Evolutionary conservation across 2,888 invertebrate genomes (phyloP), one percentile per base, ranked within the genome.

Genomic region (Amblyjoppa proteus): DNA sequence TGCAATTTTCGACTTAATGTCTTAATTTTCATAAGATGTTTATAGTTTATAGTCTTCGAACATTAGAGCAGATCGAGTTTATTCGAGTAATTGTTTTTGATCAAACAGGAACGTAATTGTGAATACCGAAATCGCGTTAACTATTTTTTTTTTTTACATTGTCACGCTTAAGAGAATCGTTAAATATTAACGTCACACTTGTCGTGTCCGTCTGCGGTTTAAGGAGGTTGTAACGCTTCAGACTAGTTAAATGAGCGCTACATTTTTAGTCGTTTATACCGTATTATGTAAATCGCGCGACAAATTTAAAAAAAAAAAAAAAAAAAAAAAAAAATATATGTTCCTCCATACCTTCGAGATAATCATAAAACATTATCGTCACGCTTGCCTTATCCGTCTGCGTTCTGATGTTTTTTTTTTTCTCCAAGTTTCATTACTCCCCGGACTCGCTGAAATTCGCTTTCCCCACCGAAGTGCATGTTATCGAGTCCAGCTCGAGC

Each of bases 281-380:
- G 58, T 58, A 61, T 61, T 61, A 28, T 31, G 61, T 13, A 61
- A 61, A 31, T 9, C 11, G 16, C n/a, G 38, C 25, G 20, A 53
- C 49, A 71, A 75, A 64, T n/a, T n/a, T 51, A 61, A 81, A 61
- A 68, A 68, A 49, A 34, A n/a, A n/a, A n/a, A n/a, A n/a, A n/a
- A n/a, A n/a, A n/a, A n/a, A n/a, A n/a, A n/a, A n/a, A n/a, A n/a
- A n/a, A n/a, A n/a, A n/a, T n/a, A n/a, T n/a, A 34, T 34, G 6
- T 34, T 34, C 3, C 41, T 11, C 2, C 41, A 7, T 6, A 34
- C 34, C 34, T 11, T 41, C 0, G 2, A 11, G 9, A 41, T 41
- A 16, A 45, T 45, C 3, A 45, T 13, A 13, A 45, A 45, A 16
- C 5, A 45, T 45, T 45, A 16, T 3, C 45, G 16, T 45, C 13